Conservation (phyloP, 2,888 invertebrate genomes). For the Cryptophagus acutangulus region DNA sequence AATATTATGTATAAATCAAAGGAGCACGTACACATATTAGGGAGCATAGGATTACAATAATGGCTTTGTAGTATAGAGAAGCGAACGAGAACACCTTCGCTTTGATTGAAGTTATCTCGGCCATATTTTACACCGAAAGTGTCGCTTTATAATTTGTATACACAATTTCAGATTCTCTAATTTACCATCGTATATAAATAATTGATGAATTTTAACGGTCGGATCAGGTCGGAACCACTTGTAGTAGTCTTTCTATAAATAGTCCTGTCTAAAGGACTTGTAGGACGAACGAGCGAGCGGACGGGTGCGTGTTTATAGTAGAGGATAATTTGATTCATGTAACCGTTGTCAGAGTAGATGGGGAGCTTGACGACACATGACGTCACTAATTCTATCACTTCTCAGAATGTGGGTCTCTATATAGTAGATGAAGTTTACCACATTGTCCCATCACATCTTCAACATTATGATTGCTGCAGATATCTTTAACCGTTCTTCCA, state of each 20-base stretch:
- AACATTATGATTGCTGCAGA: no score
- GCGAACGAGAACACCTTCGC: constrained; percentile 27
- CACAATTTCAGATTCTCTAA: no score
- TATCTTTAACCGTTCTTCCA: no score
- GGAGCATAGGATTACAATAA: constrained; percentile 36
- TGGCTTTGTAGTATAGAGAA: constrained; percentile 37
- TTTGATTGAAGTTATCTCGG: constrained; percentile 44
- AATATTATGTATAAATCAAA: constrained; percentile 42
- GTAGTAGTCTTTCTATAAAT: no score
- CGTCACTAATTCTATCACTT: constrained; percentile 41
- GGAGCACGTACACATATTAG: constrained; percentile 36
- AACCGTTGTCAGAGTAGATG: constrained; percentile 42
- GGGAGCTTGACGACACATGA: constrained; percentile 43
- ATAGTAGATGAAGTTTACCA: no score
- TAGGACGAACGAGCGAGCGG: no score
- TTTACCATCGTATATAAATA: no score
- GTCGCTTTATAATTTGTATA: constrained; percentile 1
- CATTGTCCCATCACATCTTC: no score
- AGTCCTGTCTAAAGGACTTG: no score
- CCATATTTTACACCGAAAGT: constrained; percentile 1
- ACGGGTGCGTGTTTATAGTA: constrained; percentile 32
- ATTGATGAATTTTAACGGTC: no score
- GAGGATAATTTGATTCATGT: constrained; percentile 42
- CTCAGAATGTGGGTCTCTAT: no score
- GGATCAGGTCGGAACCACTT: no score